Evolutionary conservation across 30 jellyfish, hydroid and myxozoan genomes (phyloP), one percentile per base, ranked within the genome.

Genomic region (Clytia hemisphaerica): DNA sequence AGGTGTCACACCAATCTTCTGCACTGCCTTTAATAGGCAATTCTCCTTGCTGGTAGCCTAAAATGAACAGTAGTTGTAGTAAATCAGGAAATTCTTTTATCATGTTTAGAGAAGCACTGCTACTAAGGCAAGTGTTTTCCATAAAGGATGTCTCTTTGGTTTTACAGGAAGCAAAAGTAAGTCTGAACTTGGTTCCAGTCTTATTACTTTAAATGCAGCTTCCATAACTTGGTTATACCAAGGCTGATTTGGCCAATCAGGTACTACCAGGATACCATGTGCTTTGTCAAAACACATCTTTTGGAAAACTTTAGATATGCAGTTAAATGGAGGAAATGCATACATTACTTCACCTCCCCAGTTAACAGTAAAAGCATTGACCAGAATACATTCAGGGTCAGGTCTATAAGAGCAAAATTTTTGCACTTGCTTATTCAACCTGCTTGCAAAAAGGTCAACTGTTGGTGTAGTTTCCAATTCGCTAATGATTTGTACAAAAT

Each of bases 281-380:
- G 87, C 87, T 4, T 75, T 58, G 78, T 75, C 87, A 4, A 53
- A 7, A 71, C n/a, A 35, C 12, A 53, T 36, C 29, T 48, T 66
- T 6, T 44, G 71, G 24, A 66, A 44, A 3, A 26, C 78, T 27
- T 9, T 37, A 37, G 44, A 24, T 24, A 70, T 60, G 6, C 63
- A 28, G 16, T 38, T 21, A 47, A 75, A 60, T 33, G 80, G 79
- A 1, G 88, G 88, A 46, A 75, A 75, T 60, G 75, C 80, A 64
- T 76, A 63, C 53, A 76, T 21, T 61, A 2, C 21, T n/a, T 37
- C 21, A 2, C 27, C 28, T 6, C 24, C 18, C 88, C 88, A 75
- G 55, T 67, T 15, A 3, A 75, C 3, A 18, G 65, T 29, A 62
- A 75, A 61, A 6, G 88, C 80, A 45, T 75, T 53, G 4, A 75